phyloP scores from a whole-genome alignment of 2,113 vertebrate species.

The Clarias gariepinus region DNA sequence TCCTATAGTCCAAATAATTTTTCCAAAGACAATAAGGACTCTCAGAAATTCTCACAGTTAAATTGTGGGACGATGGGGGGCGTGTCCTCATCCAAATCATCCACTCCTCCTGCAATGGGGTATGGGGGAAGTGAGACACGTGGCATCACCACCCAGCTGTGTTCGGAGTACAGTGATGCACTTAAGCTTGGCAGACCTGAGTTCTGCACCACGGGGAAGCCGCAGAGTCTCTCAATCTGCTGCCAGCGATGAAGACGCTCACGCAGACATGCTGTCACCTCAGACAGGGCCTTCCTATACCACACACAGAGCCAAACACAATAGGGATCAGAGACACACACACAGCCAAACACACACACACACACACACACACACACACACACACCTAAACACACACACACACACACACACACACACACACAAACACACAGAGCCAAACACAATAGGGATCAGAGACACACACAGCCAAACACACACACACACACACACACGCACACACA shows the following conservation, averaged over 20 bases:
- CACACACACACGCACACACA: neutral
- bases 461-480: neutral
- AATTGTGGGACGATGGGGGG: constrained; percentile 95
- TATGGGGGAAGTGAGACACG: constrained; percentile 94
- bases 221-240: constrained; percentile 98
- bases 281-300: constrained; percentile 89
- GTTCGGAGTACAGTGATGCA: constrained; percentile 94
- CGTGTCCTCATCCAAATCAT: constrained; percentile 96
- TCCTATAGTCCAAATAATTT: neutral
- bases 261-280: constrained; percentile 91
- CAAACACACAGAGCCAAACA: neutral
- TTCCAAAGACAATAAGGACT: neutral
- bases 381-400: too few relatives aligned
- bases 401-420: neutral
- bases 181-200: constrained; percentile 91
- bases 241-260: constrained; percentile 98
- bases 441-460: neutral
- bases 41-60: constrained; percentile 75
- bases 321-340: neutral
- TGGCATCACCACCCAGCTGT: constrained; percentile 99
- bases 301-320: constrained; percentile 1
- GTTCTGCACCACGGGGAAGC: constrained; percentile 94
- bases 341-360: neutral
- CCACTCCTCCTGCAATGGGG: constrained; percentile 94
- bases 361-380: neutral